Percentiles rank a stretch among this genome's conserved stretches.
phyloP scores from a whole-genome alignment of 2,113 vertebrate genomes.

The Rhinoderma darwinii region DNA sequence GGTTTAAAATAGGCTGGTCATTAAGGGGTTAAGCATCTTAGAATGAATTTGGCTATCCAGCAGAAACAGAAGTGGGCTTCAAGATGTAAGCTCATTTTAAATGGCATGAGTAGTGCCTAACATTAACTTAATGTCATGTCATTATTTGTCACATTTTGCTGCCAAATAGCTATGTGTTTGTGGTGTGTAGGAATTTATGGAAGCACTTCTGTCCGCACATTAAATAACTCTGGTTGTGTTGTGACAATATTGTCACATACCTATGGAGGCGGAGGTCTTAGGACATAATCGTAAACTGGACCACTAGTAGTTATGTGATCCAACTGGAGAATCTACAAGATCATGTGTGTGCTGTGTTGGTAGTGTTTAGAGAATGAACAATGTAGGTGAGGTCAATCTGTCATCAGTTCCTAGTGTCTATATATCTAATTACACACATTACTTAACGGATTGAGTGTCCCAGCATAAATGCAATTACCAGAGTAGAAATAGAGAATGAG shows the following conservation, averaged over 20 bases:
- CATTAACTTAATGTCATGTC: neutral
- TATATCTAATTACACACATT: constrained; percentile 53
- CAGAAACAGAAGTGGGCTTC: constrained; percentile 1
- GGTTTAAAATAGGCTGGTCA: no score
- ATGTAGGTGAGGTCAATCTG: constrained; percentile 49
- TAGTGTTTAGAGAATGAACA: constrained; percentile 25
- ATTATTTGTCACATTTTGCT: constrained; percentile 33
- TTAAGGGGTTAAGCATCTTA: neutral
- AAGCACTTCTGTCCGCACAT: neutral
- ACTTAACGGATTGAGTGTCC: constrained; percentile 53
- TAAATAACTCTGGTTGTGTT: neutral
- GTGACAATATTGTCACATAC: neutral
- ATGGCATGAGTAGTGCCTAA: neutral
- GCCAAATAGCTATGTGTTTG: neutral
- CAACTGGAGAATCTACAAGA: neutral
- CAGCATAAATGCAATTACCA: constrained; percentile 49
- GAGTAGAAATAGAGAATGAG: constrained; percentile 41
- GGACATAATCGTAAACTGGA: neutral
- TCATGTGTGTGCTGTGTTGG: constrained; percentile 8
- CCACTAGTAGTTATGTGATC: neutral
- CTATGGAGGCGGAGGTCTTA: neutral
- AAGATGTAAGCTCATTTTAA: neutral
- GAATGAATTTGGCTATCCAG: neutral
- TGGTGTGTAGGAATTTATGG: neutral
- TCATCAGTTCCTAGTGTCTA: constrained; percentile 40